phyloP scores from a whole-genome alignment of 2,797 vertebrate genomes.

The Tauraco hartlaubi region DNA sequence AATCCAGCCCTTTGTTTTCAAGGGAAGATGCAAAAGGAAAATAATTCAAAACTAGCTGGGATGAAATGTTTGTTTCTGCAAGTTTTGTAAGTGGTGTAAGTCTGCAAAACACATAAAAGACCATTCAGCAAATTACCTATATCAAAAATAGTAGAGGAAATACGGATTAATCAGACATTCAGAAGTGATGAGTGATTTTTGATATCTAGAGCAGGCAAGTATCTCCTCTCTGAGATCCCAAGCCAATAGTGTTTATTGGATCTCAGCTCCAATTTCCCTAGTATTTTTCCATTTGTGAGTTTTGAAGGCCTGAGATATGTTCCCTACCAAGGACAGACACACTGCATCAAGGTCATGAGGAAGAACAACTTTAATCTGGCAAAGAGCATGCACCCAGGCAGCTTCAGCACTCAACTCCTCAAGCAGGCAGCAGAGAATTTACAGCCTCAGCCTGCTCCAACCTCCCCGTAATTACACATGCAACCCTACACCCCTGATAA shows the following conservation, averaged over 20 bases:
- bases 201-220: neutral
- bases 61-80: neutral
- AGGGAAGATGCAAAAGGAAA: neutral
- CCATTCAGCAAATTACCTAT: neutral
- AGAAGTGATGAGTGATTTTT: neutral
- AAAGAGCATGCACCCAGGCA: neutral
- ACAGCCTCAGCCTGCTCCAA: constrained; percentile 14
- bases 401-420: neutral
- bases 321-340: neutral
- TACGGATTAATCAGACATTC: neutral
- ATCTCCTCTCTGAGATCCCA: neutral
- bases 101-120: neutral
- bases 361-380: constrained; percentile 6
- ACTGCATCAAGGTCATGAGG: constrained; percentile 4
- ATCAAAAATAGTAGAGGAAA: neutral
- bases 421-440: constrained; percentile 54
- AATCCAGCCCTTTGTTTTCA: neutral
- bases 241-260: neutral
- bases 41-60: neutral
- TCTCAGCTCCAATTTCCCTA: neutral
- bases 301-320: neutral
- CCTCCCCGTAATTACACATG: neutral
- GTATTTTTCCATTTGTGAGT: neutral
- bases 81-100: neutral
- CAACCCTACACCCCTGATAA: constrained; percentile 39